Conservation (phyloP, 2,113 vertebrate genomes). For the Monopterus albus region DNA sequence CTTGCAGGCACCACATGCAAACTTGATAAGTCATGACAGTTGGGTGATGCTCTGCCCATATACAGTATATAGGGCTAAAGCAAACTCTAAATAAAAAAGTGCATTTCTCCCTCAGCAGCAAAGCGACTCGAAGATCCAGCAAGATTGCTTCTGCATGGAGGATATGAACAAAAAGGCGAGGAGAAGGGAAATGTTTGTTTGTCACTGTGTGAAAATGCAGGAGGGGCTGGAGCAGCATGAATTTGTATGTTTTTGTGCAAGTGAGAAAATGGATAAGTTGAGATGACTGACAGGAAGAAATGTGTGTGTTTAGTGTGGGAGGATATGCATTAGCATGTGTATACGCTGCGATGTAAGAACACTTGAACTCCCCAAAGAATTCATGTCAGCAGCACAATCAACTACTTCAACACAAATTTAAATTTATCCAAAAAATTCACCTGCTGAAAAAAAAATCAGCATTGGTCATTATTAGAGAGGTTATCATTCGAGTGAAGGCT, state of each 20-base stretch:
- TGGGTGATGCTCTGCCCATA: background rate
- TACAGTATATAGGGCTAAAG: constrained; percentile 27
- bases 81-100: constrained; percentile 25
- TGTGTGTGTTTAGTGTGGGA: constrained; percentile 7
- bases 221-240: background rate
- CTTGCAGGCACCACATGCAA: constrained; percentile 29
- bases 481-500: too few species aligned
- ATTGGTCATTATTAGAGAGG: too few species aligned
- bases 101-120: constrained; percentile 13
- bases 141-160: constrained; percentile 18
- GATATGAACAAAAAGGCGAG: background rate
- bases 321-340: constrained; percentile 10
- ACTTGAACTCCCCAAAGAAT: constrained; percentile 28
- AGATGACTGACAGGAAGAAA: constrained; percentile 27
- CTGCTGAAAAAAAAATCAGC: too few species aligned
- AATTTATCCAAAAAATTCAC: background rate
- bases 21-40: constrained; percentile 40
- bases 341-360: background rate
- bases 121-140: constrained; percentile 3
- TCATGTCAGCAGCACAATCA: constrained; percentile 21
- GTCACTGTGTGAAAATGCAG: background rate
- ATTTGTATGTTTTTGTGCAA: constrained; percentile 17
- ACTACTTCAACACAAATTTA: background rate
- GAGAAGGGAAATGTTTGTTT: constrained; percentile 12
- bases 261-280: constrained; percentile 9